phyloP scores from a whole-genome alignment of 2,113 vertebrate species.

The Crotalus helleri region DNA sequence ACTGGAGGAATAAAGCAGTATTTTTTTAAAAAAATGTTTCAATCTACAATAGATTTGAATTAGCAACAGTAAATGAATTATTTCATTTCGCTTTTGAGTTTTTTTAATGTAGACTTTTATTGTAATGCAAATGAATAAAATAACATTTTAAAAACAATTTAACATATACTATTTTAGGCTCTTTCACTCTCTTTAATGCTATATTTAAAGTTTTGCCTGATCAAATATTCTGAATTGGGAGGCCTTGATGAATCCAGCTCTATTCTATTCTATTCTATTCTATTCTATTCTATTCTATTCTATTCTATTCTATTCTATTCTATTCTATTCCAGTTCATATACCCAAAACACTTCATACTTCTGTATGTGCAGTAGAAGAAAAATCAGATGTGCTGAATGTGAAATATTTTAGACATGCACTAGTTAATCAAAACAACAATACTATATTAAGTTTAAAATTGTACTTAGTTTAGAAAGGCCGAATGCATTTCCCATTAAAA shows the following conservation, averaged over 20 bases:
- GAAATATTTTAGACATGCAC: background rate
- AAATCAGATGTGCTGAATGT: background rate
- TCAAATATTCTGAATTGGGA: background rate
- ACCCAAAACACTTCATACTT: background rate
- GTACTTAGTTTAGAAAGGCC: background rate
- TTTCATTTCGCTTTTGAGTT: too few species aligned
- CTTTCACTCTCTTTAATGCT: background rate
- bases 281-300: too few species aligned
- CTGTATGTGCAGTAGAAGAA: background rate
- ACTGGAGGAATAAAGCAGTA: too few species aligned
- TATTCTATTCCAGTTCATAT: background rate
- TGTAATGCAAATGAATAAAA: too few species aligned
- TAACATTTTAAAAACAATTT: too few species aligned
- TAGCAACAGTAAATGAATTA: too few species aligned
- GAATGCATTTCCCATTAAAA: background rate
- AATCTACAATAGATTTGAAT: too few species aligned
- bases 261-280: too few species aligned
- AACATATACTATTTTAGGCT: too few species aligned
- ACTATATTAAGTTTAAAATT: background rate
- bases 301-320: too few species aligned
- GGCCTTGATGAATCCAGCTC: background rate
- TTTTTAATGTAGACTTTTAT: too few species aligned
- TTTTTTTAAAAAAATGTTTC: too few species aligned
- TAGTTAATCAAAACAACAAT: background rate
- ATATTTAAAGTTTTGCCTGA: background rate